Base-by-base conservation (phyloP, 2,888 invertebrate genomes). In the Volucella bombylans region DNA sequence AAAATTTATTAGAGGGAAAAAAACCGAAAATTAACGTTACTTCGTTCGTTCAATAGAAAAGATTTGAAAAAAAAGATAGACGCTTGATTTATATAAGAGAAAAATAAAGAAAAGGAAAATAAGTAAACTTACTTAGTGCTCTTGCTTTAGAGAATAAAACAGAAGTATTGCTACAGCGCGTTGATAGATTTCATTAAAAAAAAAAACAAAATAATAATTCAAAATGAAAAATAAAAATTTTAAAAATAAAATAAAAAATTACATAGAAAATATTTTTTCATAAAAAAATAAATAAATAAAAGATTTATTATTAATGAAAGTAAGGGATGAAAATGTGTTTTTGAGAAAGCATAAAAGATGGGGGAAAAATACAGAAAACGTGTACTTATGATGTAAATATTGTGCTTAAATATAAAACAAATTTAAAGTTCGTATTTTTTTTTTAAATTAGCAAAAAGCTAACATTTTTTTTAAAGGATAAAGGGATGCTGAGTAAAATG, bases 371-470 rank as follows among this genome's bases (percentile, higher is more conserved):
- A 68, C 71, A 64, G 78, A 86, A 80, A 77, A 87, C 65, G 74
- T 82, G 86, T 87, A 87, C 87, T 87, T 87, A 87, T 87, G 87
- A 87, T 87, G 87, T 86, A 87, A 87, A 88, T 87, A 87, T 78
- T 82, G 79, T 85, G 82, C 83, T 79, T 74, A 86, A 31, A 6
- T 31, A 31, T 31, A 81, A 81, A 52, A 59, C 38, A 57, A 61
- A 45, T 55, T 69, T 15, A 39, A 43, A 62, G 49, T 49, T 23
- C 45, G 31, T 67, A 0, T 9, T 54, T 77, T 71, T 71, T 71
- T 76, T 74, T 69, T 38, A 50, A 47, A 1, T 31, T 65, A 69
- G 55, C 10, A 71, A 18, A 73, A 76, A 52, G 18, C 47, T 61
- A 14, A 67, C 18, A 23, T 67, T 72, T 80, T 31, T 65, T 39